Conservation (phyloP, 2,888 invertebrate genomes). For the Microchrysa polita region DNA sequence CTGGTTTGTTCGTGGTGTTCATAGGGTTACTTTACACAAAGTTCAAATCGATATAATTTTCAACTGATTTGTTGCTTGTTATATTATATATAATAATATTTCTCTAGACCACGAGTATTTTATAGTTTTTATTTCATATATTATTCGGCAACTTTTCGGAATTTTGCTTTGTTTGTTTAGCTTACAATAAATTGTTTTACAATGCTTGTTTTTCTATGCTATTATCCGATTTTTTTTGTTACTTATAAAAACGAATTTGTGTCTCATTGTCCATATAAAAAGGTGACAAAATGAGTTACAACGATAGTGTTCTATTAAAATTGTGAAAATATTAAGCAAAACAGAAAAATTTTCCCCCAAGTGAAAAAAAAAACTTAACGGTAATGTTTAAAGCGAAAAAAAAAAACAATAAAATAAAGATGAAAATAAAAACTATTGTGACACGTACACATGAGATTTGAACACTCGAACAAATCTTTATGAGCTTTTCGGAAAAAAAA, state of each 20-base stretch:
- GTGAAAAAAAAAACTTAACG: slow-evolving; percentile 26
- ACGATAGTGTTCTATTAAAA: no score
- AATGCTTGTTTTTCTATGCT: slow-evolving; percentile 20
- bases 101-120: slow-evolving; percentile 12
- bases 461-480: slow-evolving; percentile 10
- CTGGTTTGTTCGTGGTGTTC: slow-evolving; percentile 25
- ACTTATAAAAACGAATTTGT: slow-evolving; percentile 41
- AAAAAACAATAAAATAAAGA: slow-evolving; percentile 18
- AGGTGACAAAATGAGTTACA: no score
- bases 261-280: slow-evolving; percentile 34
- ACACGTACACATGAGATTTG: slow-evolving; percentile 49
- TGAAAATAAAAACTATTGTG: slow-evolving; percentile 48
- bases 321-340: slow-evolving; percentile 9
- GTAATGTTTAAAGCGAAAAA: neutral
- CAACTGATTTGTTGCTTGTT: slow-evolving; percentile 52
- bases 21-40: slow-evolving; percentile 44
- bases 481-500: neutral
- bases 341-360: neutral
- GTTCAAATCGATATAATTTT: slow-evolving; percentile 52
- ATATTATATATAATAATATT: slow-evolving; percentile 37
- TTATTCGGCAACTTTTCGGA: slow-evolving; percentile 12
- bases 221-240: slow-evolving; percentile 35
- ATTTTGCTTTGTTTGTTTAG: slow-evolving; percentile 16
- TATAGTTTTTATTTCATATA: slow-evolving; percentile 4
- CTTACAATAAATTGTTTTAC: slow-evolving; percentile 44